Conservation (phyloP, 2,113 vertebrate species). For the Pseudopodoces humilis region DNA sequence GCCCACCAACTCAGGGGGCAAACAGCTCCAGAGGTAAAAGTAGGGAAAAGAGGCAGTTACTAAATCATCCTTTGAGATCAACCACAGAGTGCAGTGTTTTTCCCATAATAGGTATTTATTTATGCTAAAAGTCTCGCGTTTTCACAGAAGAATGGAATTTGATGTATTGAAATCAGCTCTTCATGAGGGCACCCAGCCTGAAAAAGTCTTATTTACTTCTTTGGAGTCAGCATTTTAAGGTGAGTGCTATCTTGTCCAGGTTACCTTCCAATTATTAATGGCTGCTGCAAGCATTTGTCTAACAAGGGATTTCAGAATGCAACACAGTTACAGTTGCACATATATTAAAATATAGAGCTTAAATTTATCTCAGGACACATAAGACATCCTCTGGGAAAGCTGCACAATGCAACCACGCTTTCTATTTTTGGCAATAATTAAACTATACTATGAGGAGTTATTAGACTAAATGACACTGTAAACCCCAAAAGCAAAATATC, state of each 20-base stretch:
- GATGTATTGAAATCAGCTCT: not conserved
- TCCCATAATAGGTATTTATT: not conserved
- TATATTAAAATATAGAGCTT: slow-evolving; percentile 42
- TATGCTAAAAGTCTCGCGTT: not conserved
- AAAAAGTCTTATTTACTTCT: not conserved
- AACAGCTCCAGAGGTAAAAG: not conserved
- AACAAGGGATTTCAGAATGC: slow-evolving; percentile 8
- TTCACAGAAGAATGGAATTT: not conserved
- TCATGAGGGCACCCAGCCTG: not conserved
- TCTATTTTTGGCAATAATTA: slow-evolving; percentile 65
- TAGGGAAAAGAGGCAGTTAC: not conserved
- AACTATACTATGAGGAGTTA: slow-evolving; percentile 12
- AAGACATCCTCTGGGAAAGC: slow-evolving; percentile 48
- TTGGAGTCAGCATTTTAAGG: not conserved
- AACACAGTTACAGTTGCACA: slow-evolving; percentile 4
- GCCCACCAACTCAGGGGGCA: not conserved
- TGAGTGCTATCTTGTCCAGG: not conserved
- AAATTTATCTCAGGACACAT: slow-evolving; percentile 27
- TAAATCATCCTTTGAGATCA: not conserved
- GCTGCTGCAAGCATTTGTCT: slow-evolving; percentile 11
- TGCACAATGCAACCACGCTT: not conserved
- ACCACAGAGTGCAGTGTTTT: not conserved
- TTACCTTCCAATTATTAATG: not conserved
- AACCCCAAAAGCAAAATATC: slow-evolving; percentile 48
- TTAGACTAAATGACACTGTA: slow-evolving; percentile 19